A percentile compares a stretch with the other conserved stretches of the same genome.
These are phyloP conservation scores for Coregonus suidteri DNA, from an alignment of 2,797 vertebrate genomes.

Conservation along the genomic window DNA sequence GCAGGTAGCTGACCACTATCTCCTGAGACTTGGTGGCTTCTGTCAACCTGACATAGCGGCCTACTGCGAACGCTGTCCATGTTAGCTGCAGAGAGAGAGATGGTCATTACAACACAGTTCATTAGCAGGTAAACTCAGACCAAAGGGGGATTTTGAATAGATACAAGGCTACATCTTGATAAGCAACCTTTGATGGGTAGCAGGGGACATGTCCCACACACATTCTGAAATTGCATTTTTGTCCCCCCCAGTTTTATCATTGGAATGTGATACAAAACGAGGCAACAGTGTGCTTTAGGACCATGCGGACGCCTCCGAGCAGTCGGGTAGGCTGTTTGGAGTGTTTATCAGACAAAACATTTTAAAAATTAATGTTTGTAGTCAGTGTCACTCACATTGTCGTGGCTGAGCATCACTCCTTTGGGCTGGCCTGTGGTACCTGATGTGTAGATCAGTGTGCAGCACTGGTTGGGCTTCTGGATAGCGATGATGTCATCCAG, in stretches of 20 bases:
- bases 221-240: too few species aligned
- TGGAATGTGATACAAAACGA: too few species aligned
- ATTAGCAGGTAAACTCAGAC: not conserved
- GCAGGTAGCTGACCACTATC: conserved; percentile 89
- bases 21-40: conserved; percentile 72
- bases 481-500: conserved; percentile 76
- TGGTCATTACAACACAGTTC: not conserved
- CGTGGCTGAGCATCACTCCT: conserved; percentile 95
- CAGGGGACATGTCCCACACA: too few species aligned
- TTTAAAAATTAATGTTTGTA: too few species aligned
- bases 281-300: too few species aligned
- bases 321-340: too few species aligned
- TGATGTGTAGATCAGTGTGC: conserved; percentile 91
- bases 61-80: conserved; percentile 76
- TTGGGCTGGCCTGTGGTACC: conserved; percentile 90
- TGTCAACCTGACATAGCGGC: conserved; percentile 53
- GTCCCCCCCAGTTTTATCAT: too few species aligned
- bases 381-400: conserved; percentile 83
- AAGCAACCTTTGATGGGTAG: too few species aligned
- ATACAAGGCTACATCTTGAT: too few species aligned
- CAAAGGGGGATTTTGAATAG: too few species aligned
- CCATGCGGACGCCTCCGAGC: too few species aligned
- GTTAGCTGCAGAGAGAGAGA: conserved; percentile 77
- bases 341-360: too few species aligned
- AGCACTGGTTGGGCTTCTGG: conserved; percentile 92